Evolutionary conservation across 2,797 vertebrate species (phyloP).

Genomic region (Sebastes ruberrimus): DNA sequence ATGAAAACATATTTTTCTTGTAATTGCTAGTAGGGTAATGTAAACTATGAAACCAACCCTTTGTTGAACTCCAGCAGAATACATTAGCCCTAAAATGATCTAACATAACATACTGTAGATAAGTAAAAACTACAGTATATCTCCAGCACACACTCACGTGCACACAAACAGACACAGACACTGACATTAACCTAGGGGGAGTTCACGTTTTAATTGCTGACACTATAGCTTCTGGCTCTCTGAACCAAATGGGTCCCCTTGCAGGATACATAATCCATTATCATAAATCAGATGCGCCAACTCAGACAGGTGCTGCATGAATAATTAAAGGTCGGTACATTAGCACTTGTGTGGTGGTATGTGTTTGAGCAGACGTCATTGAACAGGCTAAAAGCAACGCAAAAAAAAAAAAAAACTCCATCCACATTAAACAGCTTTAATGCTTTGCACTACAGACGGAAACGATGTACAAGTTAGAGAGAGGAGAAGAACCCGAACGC

Average conservation of each 20-base stretch:
- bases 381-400: conserved; percentile 68
- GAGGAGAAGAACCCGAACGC: conserved; percentile 18
- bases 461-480: conserved; percentile 50
- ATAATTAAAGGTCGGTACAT: conserved; percentile 85
- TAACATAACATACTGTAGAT: neutral
- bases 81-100: neutral
- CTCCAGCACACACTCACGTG: neutral
- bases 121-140: conserved; percentile 22
- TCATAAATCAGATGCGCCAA: conserved; percentile 82
- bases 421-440: conserved; percentile 62
- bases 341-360: conserved; percentile 75
- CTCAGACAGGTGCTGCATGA: conserved; percentile 85
- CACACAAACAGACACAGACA: conserved; percentile 8
- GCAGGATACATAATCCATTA: conserved; percentile 84
- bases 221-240: conserved; percentile 76
- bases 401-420: conserved; percentile 40
- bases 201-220: conserved; percentile 83
- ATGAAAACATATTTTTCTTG: neutral
- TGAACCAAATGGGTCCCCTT: conserved; percentile 76
- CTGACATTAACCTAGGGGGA: conserved; percentile 66
- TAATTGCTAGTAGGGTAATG: neutral
- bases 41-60: neutral
- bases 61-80: conserved; percentile 1
- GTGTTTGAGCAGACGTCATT: conserved; percentile 62
- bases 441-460: conserved; percentile 53